A percentile compares a stretch with the other conserved stretches of the same genome.
Conservation (phyloP, 2,113 vertebrate species). For the Scalopus aquaticus region DNA sequence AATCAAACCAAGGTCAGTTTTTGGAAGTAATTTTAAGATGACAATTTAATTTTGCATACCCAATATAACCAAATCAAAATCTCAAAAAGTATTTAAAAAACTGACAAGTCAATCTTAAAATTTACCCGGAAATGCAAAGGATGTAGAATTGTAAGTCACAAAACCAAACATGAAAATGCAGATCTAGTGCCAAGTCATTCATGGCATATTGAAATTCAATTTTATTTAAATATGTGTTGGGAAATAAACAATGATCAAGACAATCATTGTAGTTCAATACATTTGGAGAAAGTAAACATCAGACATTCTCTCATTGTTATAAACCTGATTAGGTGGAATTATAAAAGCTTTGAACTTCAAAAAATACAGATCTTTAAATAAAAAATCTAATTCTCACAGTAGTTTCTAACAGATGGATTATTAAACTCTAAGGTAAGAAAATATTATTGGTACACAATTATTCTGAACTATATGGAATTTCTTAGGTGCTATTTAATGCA, state of each 20-base stretch:
- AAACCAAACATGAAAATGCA: neutral
- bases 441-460: neutral
- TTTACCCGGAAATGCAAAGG: neutral
- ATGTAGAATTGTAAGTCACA: neutral
- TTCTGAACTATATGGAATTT: neutral
- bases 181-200: neutral
- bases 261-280: neutral
- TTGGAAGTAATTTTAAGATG: neutral
- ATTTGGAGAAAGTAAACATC: neutral
- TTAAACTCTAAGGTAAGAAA: neutral
- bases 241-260: neutral
- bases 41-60: neutral
- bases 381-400: neutral
- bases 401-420: neutral
- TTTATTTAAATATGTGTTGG: neutral
- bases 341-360: neutral
- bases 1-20: neutral
- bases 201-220: neutral
- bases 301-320: neutral
- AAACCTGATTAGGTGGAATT: neutral
- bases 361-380: neutral
- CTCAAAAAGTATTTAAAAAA: neutral
- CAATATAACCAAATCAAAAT: neutral
- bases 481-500: neutral
- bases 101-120: neutral